Evolutionary conservation across 1,140 invertebrate genomes (phyloP), one percentile per base, ranked within the genome.

Genomic region (Drepana arcuata): DNA sequence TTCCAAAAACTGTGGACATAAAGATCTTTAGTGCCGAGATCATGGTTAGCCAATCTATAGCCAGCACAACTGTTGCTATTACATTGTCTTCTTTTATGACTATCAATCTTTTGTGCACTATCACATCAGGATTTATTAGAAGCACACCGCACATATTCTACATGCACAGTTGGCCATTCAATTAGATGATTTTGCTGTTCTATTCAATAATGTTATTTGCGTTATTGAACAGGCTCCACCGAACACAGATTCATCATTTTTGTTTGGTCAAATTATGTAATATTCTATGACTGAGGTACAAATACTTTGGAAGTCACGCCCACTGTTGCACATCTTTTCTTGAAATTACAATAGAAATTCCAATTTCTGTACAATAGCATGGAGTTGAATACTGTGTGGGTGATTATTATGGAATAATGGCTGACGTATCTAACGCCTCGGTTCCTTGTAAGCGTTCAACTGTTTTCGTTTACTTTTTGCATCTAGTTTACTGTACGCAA

Each of bases 321-420:
- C 51, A 61, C 54, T 47, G 41, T 38, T 60, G 60, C 58, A 68
- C 53, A 58, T 49, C 44, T 51, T 40, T 65, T 55, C 44, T 46
- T 21, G 16, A 26, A 32, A 38, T 42, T 29, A 49, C 47, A 39
- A 53, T 58, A 44, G 44, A 70, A 68, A 65, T 67, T 72, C 61
- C 60, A 70, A 72, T 71, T 60, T 69, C 61, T 78, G 73, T 81
- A 78, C 62, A 70, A 35, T 59, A 65, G 70, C 70, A 78, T 74
- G 72, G 47, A 60, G 48, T 74, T 72, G 61, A 43, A 54, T 55
- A 45, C 23, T 37, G 32, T 70, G 48, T 49, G 57, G 53, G 51
- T 70, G 65, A 41, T 38, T 25, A 59, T 64, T 43, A 63, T 33
- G 54, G 68, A 55, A 46, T 40, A 57, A 60, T 67, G 67, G 66